A percentile compares a stretch with the other conserved stretches of the same genome.
phyloP scores from a whole-genome alignment of 35 echinoderm and acorn worm species.

The Acanthaster planci region DNA sequence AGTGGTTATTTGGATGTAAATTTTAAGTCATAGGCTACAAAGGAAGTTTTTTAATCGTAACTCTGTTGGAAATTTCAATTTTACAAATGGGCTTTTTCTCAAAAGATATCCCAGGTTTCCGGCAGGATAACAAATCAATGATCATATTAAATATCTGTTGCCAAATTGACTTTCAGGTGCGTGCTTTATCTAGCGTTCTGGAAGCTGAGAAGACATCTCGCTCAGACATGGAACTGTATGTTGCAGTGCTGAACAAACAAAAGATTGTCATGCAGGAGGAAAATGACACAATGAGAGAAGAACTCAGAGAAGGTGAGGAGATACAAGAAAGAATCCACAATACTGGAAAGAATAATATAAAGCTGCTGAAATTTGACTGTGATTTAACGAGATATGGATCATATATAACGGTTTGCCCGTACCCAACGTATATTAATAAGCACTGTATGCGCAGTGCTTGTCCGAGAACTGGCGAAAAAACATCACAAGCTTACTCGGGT shows the following conservation, averaged over 20 bases:
- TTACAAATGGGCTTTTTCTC: too few species aligned
- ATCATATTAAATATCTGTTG: neutral
- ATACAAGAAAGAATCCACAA: neutral
- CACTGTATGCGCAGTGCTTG: too few species aligned
- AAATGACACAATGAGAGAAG: slow-evolving; percentile 70
- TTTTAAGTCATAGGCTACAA: too few species aligned
- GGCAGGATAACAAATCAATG: neutral
- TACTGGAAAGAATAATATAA: neutral
- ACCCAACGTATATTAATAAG: too few species aligned
- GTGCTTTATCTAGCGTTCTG: slow-evolving; percentile 41
- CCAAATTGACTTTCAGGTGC: neutral
- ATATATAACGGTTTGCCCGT: too few species aligned
- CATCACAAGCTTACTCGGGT: too few species aligned
- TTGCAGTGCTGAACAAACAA: slow-evolving; percentile 87
- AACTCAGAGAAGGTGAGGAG: slow-evolving; percentile 88
- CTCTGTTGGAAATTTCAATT: too few species aligned
- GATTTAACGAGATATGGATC: too few species aligned
- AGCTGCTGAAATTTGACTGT: neutral
- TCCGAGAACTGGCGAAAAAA: too few species aligned
- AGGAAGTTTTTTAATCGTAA: too few species aligned
- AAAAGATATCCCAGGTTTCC: neutral
- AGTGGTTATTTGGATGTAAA: too few species aligned
- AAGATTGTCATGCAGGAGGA: slow-evolving; percentile 86
- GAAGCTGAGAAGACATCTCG: slow-evolving; percentile 85
- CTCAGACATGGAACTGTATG: slow-evolving; percentile 86